Base-by-base conservation (phyloP, 2,888 invertebrate species). In the Pyrochroa serraticornis region DNA sequence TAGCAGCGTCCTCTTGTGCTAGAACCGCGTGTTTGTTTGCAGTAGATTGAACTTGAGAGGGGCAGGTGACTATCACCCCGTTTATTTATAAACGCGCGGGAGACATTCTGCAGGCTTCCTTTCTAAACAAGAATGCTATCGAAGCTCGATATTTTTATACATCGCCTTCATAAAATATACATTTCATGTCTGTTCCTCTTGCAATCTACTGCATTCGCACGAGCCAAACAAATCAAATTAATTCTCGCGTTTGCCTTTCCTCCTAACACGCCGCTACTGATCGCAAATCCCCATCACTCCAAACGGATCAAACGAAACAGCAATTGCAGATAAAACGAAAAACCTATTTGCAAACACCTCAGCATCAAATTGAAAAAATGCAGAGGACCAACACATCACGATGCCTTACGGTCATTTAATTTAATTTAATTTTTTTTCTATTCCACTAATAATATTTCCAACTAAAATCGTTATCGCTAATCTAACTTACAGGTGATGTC, bases 61-160 rank as follows among this genome's bases (percentile, higher is more conserved):
- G 72, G 73, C 73, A 75, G 72, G 73, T 75, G 73, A 75, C 67
- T 73, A 73, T 72, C 72, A 73, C 71, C 71, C 71, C 68, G 74
- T 75, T 75, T 77, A 75, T 76, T 76, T 77, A 75, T 76, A 76
- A 71, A 70, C 71, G 70, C 68, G 70, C 70, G 71, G 72, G 72
- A 75, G 76, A 77, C 75, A 76, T 75, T 75, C 70, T 70, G 73
- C 77, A 77, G 77, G 69, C 74, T 72, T 73, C 73, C 69, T 73
- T 69, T 73, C 67, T 73, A 77, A 75, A 75, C 73, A 75, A 70
- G 66, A 71, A 66, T 67, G 72, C 71, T 71, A 73, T 70, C 74
- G 72, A 68, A 69, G 66, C 70, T 69, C 66, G 74, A 75, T 77
- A 75, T 77, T 77, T 77, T 76, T 75, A 75, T 72, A 73, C 72